Base-by-base conservation (phyloP, 1,140 invertebrate species). In the Ericerus pela region DNA sequence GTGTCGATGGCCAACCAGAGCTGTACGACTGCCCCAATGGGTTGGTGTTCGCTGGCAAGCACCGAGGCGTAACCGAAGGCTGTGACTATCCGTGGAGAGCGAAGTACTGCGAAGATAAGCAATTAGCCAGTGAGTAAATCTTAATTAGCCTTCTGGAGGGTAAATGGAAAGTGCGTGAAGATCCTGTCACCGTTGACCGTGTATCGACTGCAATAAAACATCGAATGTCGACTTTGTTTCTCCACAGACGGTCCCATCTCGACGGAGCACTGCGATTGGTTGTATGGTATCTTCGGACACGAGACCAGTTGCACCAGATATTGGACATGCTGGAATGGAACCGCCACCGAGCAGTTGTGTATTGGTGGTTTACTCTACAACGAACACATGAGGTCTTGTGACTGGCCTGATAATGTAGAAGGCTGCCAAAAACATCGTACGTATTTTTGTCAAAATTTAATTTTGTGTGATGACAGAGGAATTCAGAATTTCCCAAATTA, bases 311-410 rank as follows among this genome's bases (percentile, higher is more conserved):
- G 89, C 72, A 93, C 88, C 0, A 74, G 89, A 14, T 92, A 92
- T 68, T 93, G 88, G 88, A 91, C 88, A 1, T 92, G 88, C 68
- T 92, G 88, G 89, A 92, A 92, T 68, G 88, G 88, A 29, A 92
- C 89, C 0, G 83, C 88, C 11, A 89, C 87, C 0, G 88, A 91
- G 68, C 88, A 92, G 67, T 78, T 90, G n/a, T 93, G 89, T 70
- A 91, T 91, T 62, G 88, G 88, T 36, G 88, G 88, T 1, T 75
- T 93, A 4, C 73, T 93, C 6, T 93, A 91, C 76, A 92, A 92
- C 66, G 88, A 93, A 70, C 79, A 82, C 61, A 82, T 86, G 0
- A 84, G 90, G 63, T 85, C 87, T 6, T 93, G 89, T 67, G 88
- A 93, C 67, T 93, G 88, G 88, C 89, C 89, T 0, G 86, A 92